Evolutionary conservation across 2,888 invertebrate genomes (phyloP), one percentile per base, ranked within the genome.

Genomic region (Trachelus stipa): DNA sequence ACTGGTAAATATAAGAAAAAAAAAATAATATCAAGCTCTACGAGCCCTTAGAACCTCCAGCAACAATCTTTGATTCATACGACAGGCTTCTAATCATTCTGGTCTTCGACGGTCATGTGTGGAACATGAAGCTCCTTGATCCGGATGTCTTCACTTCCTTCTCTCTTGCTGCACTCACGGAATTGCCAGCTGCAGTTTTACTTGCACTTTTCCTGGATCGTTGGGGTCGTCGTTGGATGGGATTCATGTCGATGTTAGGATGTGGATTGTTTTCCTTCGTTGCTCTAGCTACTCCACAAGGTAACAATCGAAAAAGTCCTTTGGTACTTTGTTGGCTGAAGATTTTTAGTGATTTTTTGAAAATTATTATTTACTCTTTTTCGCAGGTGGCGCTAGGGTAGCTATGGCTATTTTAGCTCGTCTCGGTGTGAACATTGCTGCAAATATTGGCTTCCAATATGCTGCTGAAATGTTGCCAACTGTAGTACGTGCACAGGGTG

Each of bases 381-480:
- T 80, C 80, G 79, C 90, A 95, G 96, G 96, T 77, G 93, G 95
- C 0, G 94, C 94, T 1, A 96, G 96, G 73, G 96, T 97, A 0
- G 93, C 95, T 0, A 92, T 97, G 84, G 97, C 97, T 34, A 96
- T 98, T 83, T 92, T 96, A 80, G 97, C 97, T 1, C 93, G 97
- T 35, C 96, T 97, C 83, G 96, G 96, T 79, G 96, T 97, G 68
- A 97, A 97, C 91, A 96, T 97, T 76, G 96, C 97, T 0, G 97
- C 97, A 91, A 97, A 97, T 92, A 97, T 98, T 83, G 97, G 97
- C 0, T 93, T 97, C 6, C 97, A 98, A 88, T 98, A 97, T 92
- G 97, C 97, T 0, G 97, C 97, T 0, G 97, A 98, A 90, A 92
- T 98, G 76, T 91, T 97, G 31, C 98, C 97, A 0, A 98, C 98